A percentile compares a stretch with the other conserved stretches of the same genome.
Evolutionary conservation across 1,140 invertebrate species (phyloP).

Genomic region (Tetragonula clypearis): DNA sequence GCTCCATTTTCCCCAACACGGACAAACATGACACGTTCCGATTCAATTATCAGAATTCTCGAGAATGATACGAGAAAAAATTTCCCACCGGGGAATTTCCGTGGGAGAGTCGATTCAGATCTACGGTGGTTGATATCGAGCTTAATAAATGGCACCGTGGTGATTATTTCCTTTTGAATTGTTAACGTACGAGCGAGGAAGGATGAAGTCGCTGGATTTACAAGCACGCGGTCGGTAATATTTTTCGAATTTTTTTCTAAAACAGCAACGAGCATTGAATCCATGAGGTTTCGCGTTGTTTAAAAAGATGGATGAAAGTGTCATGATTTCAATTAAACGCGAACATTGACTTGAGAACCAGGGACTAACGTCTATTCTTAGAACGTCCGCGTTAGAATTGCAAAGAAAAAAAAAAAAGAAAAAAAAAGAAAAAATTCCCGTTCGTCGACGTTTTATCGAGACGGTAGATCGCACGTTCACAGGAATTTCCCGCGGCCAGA

Average conservation of each 20-base stretch:
- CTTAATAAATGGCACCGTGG: neutral
- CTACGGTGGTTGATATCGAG: neutral
- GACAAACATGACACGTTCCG: neutral
- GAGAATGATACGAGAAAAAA: neutral
- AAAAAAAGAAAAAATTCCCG: neutral
- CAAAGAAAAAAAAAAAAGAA: neutral
- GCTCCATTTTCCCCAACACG: neutral
- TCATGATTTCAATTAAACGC: neutral
- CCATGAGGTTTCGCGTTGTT: neutral
- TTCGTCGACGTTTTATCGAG: neutral
- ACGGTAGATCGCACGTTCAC: no score
- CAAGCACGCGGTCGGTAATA: neutral
- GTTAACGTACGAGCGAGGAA: neutral
- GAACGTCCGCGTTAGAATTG: neutral
- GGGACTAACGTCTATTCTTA: no score
- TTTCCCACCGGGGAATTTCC: no score
- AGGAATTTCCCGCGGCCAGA: neutral
- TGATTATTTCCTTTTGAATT: neutral
- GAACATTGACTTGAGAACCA: no score
- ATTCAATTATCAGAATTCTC: constrained; percentile 1
- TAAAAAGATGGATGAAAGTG: neutral
- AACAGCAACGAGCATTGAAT: no score
- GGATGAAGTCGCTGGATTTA: neutral
- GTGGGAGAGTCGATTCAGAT: neutral
- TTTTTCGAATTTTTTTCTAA: neutral